Base-by-base conservation (phyloP, 2,888 invertebrate species). In the Eilema depressum region DNA sequence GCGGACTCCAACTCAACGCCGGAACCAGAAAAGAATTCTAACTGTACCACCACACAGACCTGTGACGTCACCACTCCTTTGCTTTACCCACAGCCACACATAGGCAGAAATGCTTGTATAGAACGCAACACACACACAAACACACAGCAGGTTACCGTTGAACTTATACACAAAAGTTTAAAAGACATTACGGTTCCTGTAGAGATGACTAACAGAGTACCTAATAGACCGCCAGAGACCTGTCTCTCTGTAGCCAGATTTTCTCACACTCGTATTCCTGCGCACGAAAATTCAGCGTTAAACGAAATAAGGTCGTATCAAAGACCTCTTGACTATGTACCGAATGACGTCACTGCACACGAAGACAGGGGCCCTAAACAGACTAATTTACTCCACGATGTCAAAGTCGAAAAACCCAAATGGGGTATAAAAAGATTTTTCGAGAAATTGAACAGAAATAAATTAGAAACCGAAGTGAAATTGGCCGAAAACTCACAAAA, bases 101-200 rank as follows among this genome's bases (percentile, higher is more conserved):
- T 98, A 89, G 98, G 98, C 1, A 96, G 98, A 37, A 98, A 98
- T 95, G 96, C 97, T 14, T 98, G 98, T 90, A 98, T 98, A 88
- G 98, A 98, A 14, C 96, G 98, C 0, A 95, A 94, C 86, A 94
- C 94, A 14, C 90, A 90, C 77, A 80, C 76, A 4, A 98, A 79
- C 96, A 96, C 93, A 89, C 96, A 78, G 89, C 96, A 68, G 89
- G 95, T 83, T 89, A 96, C 94, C 0, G 93, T 94, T 0, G 86
- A 93, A 75, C 92, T 97, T 11, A 96, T 97, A 73, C 97, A 97
- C 78, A 97, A 96, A 80, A 97, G 96, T 2, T 90, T 96, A 0
- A 97, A 97, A 85, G 97, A 97, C 82, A 90, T 92, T 0, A 83
- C 90, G 0, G 77, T 81, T 0, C 84, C 84, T 0, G 70, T 78